These are phyloP conservation scores for Poeciliopsis prolifica DNA, from an alignment of 2,113 vertebrate genomes.

Conservation along the genomic window DNA sequence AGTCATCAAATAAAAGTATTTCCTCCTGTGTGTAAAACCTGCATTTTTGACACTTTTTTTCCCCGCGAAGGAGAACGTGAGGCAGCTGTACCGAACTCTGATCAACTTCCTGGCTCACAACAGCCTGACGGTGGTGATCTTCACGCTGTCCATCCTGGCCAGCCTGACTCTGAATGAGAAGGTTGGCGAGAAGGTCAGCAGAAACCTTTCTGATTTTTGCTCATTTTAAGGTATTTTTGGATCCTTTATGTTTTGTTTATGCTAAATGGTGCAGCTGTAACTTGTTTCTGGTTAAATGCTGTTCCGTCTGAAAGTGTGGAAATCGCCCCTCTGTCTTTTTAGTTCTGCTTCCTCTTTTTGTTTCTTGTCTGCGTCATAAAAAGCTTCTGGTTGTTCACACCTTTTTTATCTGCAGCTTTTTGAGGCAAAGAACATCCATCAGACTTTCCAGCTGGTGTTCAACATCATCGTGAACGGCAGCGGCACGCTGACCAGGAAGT, in stretches of 20 bases:
- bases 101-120: conserved; percentile 93
- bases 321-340: background rate
- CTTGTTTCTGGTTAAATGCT: background rate
- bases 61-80: conserved; percentile 85
- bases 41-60: conserved; percentile 1
- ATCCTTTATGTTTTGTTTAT: background rate
- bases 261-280: background rate
- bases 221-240: background rate
- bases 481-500: conserved; percentile 92
- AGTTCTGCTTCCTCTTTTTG: background rate
- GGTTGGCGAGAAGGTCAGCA: conserved; percentile 93
- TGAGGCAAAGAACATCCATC: conserved; percentile 94
- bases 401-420: conserved; percentile 84
- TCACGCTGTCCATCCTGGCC: conserved; percentile 91
- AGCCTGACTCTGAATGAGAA: conserved; percentile 96
- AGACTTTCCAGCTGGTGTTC: conserved; percentile 98
- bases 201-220: background rate
- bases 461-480: conserved; percentile 97
- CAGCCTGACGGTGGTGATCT: conserved; percentile 95
- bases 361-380: background rate
- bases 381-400: background rate
- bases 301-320: background rate
- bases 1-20: too few species aligned
- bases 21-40: background rate
- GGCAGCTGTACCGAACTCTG: conserved; percentile 91